Evolutionary conservation across 1,140 invertebrate genomes (phyloP), one percentile per base, ranked within the genome.

Genomic region (Leptonema lineaticorne): DNA sequence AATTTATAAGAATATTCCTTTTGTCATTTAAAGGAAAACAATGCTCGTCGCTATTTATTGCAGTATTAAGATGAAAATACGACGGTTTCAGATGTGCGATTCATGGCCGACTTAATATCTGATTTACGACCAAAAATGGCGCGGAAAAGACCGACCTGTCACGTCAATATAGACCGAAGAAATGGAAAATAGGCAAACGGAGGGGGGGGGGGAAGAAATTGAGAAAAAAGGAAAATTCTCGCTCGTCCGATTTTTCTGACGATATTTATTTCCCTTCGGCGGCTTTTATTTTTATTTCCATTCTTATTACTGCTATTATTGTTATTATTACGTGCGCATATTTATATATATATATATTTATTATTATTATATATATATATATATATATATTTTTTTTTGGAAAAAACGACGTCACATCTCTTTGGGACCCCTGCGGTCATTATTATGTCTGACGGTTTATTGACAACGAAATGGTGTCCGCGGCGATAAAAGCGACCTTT

Each of bases 391-490:
- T n/a, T n/a, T n/a, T n/a, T n/a, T n/a, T n/a, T n/a, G n/a, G n/a
- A n/a, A 41, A 16, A 4, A 11, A 4, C 37, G 11, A 9, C 37
- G 11, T 11, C 9, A 33, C 3, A 16, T 14, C 37, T 14, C 16
- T 41, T 16, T 9, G 37, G 9, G 37, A 41, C 37, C 37, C 37
- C 2, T 41, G 37, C 2, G 37, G 37, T 41, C 37, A 41, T 41
- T 41, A 41, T 41, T 41, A 16, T 16, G 37, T 41, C 24, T 14
- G 24, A 53, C 2, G 48, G 18, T 53, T 53, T 53, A 53, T 53
- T 53, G 48, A 53, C 48, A 26, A 14, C 48, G 24, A 22, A 53
- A 53, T 53, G 48, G 48, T 53, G 48, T 53, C 48, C 48, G 24
- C 24, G 18, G 9, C 24, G 18, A 53, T 26, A 53, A 53, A n/a